phyloP scores from a whole-genome alignment of 2,113 vertebrate genomes.

The Neogobius melanostomus region DNA sequence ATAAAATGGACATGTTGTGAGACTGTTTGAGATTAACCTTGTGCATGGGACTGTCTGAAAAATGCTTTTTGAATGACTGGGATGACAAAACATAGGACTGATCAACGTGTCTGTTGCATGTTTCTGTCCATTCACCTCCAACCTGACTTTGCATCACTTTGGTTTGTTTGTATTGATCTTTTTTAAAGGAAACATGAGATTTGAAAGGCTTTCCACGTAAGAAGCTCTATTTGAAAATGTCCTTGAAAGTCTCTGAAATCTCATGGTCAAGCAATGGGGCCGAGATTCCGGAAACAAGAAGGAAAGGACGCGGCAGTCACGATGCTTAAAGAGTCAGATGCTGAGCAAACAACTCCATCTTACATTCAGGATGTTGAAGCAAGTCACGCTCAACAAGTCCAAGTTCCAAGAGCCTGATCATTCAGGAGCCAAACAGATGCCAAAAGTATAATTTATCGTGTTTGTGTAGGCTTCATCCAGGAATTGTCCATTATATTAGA shows the following conservation, averaged over 20 bases:
- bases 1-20: slow-evolving; percentile 1
- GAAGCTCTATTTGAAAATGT: too few relatives aligned
- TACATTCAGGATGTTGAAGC: too few relatives aligned
- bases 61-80: not conserved
- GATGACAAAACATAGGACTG: not conserved
- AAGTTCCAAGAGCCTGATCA: too few relatives aligned
- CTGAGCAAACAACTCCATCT: too few relatives aligned
- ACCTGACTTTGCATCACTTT: not conserved
- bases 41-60: slow-evolving; percentile 42
- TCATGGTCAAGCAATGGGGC: not conserved
- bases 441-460: too few relatives aligned
- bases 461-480: too few relatives aligned
- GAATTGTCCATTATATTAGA: too few relatives aligned
- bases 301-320: not conserved
- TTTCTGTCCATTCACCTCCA: too few relatives aligned
- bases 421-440: too few relatives aligned
- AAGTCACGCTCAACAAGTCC: too few relatives aligned
- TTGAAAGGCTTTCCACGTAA: not conserved
- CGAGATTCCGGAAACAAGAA: not conserved
- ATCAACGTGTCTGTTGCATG: not conserved
- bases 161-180: not conserved
- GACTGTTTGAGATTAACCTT: slow-evolving; percentile 9
- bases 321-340: too few relatives aligned
- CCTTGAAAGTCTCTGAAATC: not conserved
- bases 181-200: not conserved